A percentile compares a stretch with the other conserved stretches of the same genome.
Conservation (phyloP, 2,797 vertebrate genomes). For the Rallus crepitans region DNA sequence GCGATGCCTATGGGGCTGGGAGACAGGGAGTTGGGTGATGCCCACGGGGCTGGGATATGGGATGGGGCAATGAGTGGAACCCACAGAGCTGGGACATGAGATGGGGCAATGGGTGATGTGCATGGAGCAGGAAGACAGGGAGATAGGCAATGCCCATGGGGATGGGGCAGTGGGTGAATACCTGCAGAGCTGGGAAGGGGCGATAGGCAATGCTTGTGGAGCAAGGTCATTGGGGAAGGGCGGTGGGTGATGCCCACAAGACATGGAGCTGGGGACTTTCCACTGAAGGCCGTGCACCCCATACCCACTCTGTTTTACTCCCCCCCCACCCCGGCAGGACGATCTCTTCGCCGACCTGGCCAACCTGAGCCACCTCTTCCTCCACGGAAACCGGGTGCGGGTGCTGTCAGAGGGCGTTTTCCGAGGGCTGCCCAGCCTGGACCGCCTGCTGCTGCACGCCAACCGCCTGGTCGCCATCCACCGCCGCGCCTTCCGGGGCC, state of each 20-base stretch:
- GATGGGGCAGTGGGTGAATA: not conserved
- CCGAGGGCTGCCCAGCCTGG: constrained; percentile 91
- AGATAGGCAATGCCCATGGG: not conserved
- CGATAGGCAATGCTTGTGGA: not conserved
- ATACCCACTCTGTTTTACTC: not conserved
- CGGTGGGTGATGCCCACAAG: too few species aligned
- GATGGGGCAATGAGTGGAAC: not conserved
- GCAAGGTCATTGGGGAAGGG: not conserved
- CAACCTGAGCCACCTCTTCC: constrained; percentile 95
- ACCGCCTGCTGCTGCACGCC: constrained; percentile 93
- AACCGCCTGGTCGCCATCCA: constrained; percentile 92
- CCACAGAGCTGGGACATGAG: rapidly evolving
- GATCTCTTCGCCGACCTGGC: constrained; percentile 95
- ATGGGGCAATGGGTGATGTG: not conserved
- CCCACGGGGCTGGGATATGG: not conserved
- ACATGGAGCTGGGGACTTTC: not conserved
- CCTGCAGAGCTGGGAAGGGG: not conserved
- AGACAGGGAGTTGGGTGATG: not conserved
- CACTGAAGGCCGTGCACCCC: not conserved
- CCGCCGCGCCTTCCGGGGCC: constrained; percentile 89
- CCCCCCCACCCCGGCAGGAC: constrained; percentile 72
- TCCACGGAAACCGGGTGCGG: constrained; percentile 94
- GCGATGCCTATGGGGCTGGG: not conserved
- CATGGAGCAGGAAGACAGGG: too few species aligned
- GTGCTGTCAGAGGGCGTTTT: constrained; percentile 92